These are phyloP conservation scores for Agelastica alni DNA, from an alignment of 2,888 invertebrate genomes.

Conservation along the genomic window DNA sequence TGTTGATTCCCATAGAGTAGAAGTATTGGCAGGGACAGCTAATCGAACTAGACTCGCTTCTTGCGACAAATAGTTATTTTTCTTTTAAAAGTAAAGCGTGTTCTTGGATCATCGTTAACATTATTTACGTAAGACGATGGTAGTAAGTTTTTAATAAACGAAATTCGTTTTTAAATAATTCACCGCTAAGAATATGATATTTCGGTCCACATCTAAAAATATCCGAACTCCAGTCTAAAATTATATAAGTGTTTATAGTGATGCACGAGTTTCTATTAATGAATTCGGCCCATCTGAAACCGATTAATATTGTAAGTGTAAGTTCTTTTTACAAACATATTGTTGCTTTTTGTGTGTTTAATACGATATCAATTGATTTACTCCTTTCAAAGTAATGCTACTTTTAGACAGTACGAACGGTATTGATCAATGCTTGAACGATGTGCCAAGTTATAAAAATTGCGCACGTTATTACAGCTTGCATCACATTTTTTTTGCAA, in stretches of 20 bases:
- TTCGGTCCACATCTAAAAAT: constrained; percentile 21
- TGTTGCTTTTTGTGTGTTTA: neutral
- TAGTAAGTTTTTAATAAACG: no score
- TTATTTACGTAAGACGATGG: no score
- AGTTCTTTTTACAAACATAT: neutral
- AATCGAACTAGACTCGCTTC: no score
- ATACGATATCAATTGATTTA: neutral
- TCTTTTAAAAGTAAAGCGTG: no score
- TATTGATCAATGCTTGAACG: no score
- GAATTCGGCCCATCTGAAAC: constrained; percentile 1
- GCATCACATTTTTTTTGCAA: neutral
- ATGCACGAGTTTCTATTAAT: constrained; percentile 11
- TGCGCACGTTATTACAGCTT: neutral
- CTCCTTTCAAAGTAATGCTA: neutral
- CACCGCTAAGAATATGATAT: no score
- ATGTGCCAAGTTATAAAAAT: neutral
- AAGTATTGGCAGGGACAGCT: no score
- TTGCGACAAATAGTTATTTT: no score
- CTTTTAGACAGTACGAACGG: no score
- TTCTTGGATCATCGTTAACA: no score
- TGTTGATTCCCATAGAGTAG: no score
- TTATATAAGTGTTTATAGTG: constrained; percentile 14
- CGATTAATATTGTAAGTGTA: neutral
- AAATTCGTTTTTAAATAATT: no score
- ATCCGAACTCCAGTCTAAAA: constrained; percentile 10